A percentile compares a stretch with the other conserved stretches of the same genome.
These are phyloP conservation scores for Patella depressa DNA, from an alignment of 2,888 invertebrate genomes.

Conservation along the genomic window DNA sequence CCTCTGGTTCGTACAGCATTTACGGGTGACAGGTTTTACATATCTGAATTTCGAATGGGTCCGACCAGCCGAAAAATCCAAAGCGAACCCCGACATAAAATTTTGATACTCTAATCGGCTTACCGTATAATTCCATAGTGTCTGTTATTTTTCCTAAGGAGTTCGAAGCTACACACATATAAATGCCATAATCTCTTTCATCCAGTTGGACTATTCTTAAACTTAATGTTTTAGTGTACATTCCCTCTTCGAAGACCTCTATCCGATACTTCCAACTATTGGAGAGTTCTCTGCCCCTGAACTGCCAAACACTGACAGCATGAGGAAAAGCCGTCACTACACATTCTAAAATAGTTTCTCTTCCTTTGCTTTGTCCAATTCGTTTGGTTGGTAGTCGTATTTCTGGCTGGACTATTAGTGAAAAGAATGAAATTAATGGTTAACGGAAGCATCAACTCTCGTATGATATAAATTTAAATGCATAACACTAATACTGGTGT, in stretches of 20 bases:
- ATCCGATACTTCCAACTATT: slow-evolving; percentile 48
- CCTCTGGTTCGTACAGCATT: too few species aligned
- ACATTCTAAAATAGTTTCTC: slow-evolving; percentile 65
- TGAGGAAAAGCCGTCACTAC: slow-evolving; percentile 62
- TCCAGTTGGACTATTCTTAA: slow-evolving; percentile 46
- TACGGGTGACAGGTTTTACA: too few species aligned
- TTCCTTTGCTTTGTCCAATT: slow-evolving; percentile 55
- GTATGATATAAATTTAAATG: too few species aligned
- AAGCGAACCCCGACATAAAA: not conserved
- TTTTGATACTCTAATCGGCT: slow-evolving; percentile 16
- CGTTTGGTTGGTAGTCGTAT: slow-evolving; percentile 47
- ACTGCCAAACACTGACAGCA: slow-evolving; percentile 58
- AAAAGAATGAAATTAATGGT: not conserved
- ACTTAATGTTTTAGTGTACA: slow-evolving; percentile 46
- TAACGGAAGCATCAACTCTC: too few species aligned
- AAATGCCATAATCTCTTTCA: slow-evolving; percentile 48
- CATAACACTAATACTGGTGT: too few species aligned
- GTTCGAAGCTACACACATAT: slow-evolving; percentile 54
- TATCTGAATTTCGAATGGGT: too few species aligned
- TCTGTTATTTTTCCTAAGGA: slow-evolving; percentile 42
- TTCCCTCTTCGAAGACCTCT: slow-evolving; percentile 52
- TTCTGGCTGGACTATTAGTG: slow-evolving; percentile 52
- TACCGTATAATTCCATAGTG: slow-evolving; percentile 48
- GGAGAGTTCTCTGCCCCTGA: slow-evolving; percentile 39
- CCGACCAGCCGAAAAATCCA: too few species aligned